Evolutionary conservation across 2,888 invertebrate genomes (phyloP).

Genomic region (Drosophila affinis): DNA sequence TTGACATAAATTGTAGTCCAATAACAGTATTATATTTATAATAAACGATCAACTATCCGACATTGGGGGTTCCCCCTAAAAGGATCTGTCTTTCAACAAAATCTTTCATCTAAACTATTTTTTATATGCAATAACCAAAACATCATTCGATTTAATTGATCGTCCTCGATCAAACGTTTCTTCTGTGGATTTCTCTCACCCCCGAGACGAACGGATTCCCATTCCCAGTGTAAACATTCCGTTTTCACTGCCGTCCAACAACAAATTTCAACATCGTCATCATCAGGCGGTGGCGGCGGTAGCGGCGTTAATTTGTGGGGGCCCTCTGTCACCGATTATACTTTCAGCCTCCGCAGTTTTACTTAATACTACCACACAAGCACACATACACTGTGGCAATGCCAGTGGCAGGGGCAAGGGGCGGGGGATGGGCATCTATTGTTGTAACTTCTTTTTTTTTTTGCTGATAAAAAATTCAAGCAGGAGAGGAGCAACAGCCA

Average conservation of each 20-base stretch:
- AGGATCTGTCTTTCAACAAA: not conserved
- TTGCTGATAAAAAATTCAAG: conserved; percentile 40
- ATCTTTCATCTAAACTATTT: not conserved
- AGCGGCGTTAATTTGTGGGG: conserved; percentile 45
- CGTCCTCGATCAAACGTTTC: conserved; percentile 10
- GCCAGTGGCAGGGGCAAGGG: not conserved
- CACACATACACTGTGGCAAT: not conserved
- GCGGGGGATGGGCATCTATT: conserved; percentile 6
- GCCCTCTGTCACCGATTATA: conserved; percentile 39
- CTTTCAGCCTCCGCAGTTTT: conserved; percentile 16
- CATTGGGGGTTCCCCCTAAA: not conserved
- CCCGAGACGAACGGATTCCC: conserved; percentile 24
- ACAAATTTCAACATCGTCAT: conserved; percentile 46
- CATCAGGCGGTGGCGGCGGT: conserved; percentile 26
- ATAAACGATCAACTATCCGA: not conserved
- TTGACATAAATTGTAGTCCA: too few species aligned
- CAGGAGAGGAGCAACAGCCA: conserved; percentile 46
- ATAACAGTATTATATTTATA: not conserved
- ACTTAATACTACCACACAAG: conserved; percentile 14
- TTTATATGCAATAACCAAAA: not conserved
- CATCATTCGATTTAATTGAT: conserved; percentile 36
- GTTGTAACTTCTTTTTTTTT: conserved; percentile 37
- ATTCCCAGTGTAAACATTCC: conserved; percentile 25
- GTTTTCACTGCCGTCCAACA: conserved; percentile 36
- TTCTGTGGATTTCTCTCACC: not conserved